Conservation (phyloP, 2,888 invertebrate species). For the Napeogenes inachia region DNA sequence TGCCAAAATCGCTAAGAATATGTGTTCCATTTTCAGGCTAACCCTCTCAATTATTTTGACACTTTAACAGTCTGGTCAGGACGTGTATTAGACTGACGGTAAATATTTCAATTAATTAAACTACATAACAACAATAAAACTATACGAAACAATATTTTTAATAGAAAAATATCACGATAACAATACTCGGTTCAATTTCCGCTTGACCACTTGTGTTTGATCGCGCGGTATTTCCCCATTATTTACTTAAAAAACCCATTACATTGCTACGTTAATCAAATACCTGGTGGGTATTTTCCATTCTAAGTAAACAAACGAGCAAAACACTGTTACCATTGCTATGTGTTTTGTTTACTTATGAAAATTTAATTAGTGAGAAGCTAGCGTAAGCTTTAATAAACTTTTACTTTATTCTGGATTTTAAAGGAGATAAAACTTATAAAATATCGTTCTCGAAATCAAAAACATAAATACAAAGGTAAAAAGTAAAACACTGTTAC, state of each 20-base stretch:
- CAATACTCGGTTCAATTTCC: conserved; percentile 2
- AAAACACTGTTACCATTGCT: conserved; percentile 10
- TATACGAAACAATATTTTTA: not conserved
- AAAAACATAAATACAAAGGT: conserved; percentile 8
- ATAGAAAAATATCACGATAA: not conserved
- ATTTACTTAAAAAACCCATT: conserved; percentile 10
- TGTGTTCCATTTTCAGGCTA: no score
- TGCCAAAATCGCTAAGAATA: no score
- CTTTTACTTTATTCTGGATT: no score
- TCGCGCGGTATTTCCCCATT: conserved; percentile 7
- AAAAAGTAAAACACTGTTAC: conserved; percentile 25
- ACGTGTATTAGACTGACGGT: no score
- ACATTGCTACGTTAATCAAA: conserved; percentile 18
- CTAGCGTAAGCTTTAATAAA: no score
- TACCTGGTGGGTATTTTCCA: conserved; percentile 20
- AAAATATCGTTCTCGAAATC: no score
- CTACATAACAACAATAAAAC: not conserved
- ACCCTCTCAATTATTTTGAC: no score
- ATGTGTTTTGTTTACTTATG: not conserved
- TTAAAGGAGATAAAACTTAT: no score
- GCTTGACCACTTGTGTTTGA: conserved; percentile 6
- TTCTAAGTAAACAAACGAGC: conserved; percentile 12
- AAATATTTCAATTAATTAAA: no score
- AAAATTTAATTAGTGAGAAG: no score
- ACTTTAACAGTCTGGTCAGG: no score